Conservation (phyloP, 2,797 vertebrate species). For the Pipistrellus pipistrellus region DNA sequence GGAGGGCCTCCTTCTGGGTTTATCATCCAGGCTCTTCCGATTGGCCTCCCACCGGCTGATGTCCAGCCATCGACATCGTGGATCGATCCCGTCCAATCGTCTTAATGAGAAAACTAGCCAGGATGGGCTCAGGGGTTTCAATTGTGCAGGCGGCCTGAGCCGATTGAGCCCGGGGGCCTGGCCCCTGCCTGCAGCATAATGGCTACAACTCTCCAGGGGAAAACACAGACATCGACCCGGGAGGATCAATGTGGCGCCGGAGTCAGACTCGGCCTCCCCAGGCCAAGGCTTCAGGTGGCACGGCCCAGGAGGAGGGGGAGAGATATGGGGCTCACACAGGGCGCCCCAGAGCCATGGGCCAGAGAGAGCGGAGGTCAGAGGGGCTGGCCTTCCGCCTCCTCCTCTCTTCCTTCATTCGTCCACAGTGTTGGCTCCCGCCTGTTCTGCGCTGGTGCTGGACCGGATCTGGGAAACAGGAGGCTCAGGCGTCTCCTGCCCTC, state of each 20-base stretch:
- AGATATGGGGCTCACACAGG: accelerated
- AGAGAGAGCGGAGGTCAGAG: accelerated
- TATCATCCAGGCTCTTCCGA: neutral
- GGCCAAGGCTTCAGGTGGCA: neutral
- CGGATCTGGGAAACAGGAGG: neutral
- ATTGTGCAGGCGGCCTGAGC: slow-evolving; percentile 61
- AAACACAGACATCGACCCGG: neutral
- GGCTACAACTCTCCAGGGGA: slow-evolving; percentile 43
- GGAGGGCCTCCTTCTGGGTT: neutral
- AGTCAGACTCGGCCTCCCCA: neutral
- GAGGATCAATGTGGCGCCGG: slow-evolving; percentile 38
- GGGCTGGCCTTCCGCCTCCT: accelerated
- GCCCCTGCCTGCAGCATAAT: slow-evolving; percentile 73
- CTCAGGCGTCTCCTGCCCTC: neutral
- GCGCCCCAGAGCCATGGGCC: neutral
- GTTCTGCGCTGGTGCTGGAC: neutral
- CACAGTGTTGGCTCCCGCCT: neutral
- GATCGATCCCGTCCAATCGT: slow-evolving; percentile 71
- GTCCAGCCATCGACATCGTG: slow-evolving; percentile 52
- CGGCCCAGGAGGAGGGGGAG: neutral
- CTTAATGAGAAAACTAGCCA: slow-evolving; percentile 79
- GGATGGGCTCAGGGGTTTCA: slow-evolving; percentile 67
- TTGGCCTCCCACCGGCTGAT: neutral
- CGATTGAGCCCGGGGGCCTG: neutral
- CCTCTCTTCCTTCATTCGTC: neutral